phyloP scores from a whole-genome alignment of 2,797 vertebrate species.

The Manis crassicaudata region DNA sequence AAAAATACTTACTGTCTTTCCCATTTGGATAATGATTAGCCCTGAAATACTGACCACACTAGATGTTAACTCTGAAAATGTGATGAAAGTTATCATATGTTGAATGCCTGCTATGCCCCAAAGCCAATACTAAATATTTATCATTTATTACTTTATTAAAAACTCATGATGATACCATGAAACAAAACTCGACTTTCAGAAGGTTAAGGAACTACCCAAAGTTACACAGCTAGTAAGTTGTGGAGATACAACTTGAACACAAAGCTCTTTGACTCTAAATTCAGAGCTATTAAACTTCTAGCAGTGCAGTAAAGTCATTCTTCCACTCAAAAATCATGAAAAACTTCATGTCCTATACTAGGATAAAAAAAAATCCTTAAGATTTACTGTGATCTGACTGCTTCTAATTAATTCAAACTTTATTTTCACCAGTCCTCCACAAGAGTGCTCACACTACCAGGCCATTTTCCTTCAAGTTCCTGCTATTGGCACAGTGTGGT shows the following conservation, averaged over 20 bases:
- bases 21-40: neutral
- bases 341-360: neutral
- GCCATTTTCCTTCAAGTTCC: neutral
- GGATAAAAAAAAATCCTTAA: neutral
- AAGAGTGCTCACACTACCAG: accelerated
- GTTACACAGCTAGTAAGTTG: neutral
- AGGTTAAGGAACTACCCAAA: neutral
- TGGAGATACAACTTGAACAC: neutral
- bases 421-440: neutral
- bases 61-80: neutral
- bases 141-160: neutral
- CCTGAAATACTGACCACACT: neutral
- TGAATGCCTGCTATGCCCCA: neutral
- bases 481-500: accelerated
- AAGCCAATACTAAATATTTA: neutral
- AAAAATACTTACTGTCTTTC: neutral
- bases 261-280: neutral
- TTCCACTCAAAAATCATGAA: neutral
- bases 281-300: neutral
- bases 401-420: neutral
- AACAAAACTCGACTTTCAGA: neutral
- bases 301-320: neutral
- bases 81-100: neutral
- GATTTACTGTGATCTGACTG: neutral
- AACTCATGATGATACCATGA: neutral